These are phyloP conservation scores for Carpatolechia fugitivella DNA, from an alignment of 2,888 invertebrate species.

Conservation along the genomic window DNA sequence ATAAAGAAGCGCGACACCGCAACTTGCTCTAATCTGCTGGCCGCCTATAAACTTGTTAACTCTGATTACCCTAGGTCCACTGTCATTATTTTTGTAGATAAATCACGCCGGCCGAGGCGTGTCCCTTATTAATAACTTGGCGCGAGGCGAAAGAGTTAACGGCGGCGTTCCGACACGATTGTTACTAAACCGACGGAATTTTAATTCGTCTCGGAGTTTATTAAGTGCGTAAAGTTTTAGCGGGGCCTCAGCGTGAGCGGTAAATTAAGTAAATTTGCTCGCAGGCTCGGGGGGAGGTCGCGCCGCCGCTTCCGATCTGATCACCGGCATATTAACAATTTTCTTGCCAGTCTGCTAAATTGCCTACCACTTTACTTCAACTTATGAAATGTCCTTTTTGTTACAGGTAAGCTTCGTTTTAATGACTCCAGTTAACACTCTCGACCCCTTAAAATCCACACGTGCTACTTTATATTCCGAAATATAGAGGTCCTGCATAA, in stretches of 20 bases:
- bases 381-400: slow-evolving; percentile 32
- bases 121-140: slow-evolving; percentile 65
- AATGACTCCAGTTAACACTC: slow-evolving; percentile 41
- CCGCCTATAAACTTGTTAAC: slow-evolving; percentile 51
- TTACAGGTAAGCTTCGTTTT: slow-evolving; percentile 55
- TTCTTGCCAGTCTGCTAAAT: slow-evolving; percentile 37
- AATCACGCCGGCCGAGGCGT: slow-evolving; percentile 54
- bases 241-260: slow-evolving; percentile 55
- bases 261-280: slow-evolving; percentile 72
- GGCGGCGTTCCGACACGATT: slow-evolving; percentile 69
- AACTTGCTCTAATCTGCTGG: slow-evolving; percentile 41
- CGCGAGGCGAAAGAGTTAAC: slow-evolving; percentile 59
- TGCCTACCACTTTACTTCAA: slow-evolving; percentile 19
- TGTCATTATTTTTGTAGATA: slow-evolving; percentile 56
- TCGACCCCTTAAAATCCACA: slow-evolving; percentile 31
- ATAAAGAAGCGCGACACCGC: slow-evolving; percentile 48
- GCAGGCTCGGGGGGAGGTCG: slow-evolving; percentile 38
- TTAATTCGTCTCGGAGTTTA: slow-evolving; percentile 74
- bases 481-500: slow-evolving; percentile 58
- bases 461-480: slow-evolving; percentile 48
- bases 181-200: slow-evolving; percentile 74
- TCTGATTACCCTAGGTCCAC: slow-evolving; percentile 46
- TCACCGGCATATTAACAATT: slow-evolving; percentile 53
- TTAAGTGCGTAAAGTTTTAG: slow-evolving; percentile 77
- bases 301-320: slow-evolving; percentile 48